Conservation (phyloP, 2,888 invertebrate genomes). For the Metalampra italica region DNA sequence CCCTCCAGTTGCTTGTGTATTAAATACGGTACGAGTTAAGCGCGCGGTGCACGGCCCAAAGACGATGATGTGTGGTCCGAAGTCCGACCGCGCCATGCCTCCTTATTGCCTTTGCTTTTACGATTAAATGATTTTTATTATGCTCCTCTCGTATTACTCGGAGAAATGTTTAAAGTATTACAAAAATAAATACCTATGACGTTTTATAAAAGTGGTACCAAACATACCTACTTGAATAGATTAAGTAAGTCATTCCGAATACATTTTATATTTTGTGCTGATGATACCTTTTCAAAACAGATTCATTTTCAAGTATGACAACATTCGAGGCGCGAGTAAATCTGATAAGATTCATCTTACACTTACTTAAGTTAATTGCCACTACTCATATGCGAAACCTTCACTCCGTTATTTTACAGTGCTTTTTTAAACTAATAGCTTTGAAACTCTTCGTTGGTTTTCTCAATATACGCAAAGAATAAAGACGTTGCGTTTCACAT, state of each 20-base stretch:
- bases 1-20: constrained; percentile 6
- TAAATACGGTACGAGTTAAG: constrained; percentile 25
- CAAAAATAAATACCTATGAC: background rate
- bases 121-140: constrained; percentile 31
- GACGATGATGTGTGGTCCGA: constrained; percentile 46
- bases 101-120: constrained; percentile 32
- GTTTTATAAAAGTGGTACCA: background rate
- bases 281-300: too few species aligned
- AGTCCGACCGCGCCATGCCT: constrained; percentile 37
- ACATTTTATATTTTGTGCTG: too few species aligned
- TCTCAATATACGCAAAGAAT: too few species aligned
- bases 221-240: background rate
- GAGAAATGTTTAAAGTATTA: background rate
- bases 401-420: too few species aligned
- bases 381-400: too few species aligned
- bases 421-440: too few species aligned
- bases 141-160: constrained; percentile 2
- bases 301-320: too few species aligned
- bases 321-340: too few species aligned
- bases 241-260: too few species aligned
- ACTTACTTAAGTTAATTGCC: too few species aligned
- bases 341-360: too few species aligned
- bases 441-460: too few species aligned
- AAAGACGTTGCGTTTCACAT: background rate
- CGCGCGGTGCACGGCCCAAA: constrained; percentile 27